These are phyloP conservation scores for Apotomis turbidana DNA, from an alignment of 2,888 invertebrate genomes.

Conservation along the genomic window DNA sequence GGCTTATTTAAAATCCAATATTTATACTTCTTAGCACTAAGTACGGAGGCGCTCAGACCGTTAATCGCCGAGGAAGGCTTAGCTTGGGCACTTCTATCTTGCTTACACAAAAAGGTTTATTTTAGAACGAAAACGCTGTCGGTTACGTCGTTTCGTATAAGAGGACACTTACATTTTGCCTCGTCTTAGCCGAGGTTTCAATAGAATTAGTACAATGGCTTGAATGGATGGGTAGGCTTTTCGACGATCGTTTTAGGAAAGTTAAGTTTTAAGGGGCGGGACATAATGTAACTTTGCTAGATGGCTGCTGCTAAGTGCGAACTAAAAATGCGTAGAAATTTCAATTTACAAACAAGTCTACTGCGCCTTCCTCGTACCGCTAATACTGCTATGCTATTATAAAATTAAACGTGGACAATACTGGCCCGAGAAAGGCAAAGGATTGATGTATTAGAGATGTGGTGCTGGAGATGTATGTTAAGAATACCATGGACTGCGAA, in stretches of 20 bases:
- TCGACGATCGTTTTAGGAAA: constrained; percentile 3
- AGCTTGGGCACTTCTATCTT: not conserved
- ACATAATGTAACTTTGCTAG: too few species aligned
- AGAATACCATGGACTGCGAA: too few species aligned
- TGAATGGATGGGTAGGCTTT: constrained; percentile 21
- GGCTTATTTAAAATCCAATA: constrained; percentile 6
- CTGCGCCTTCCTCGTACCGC: too few species aligned
- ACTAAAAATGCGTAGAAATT: too few species aligned
- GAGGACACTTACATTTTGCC: constrained; percentile 13
- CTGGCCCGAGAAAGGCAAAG: too few species aligned
- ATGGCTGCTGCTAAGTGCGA: too few species aligned
- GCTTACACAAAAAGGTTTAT: not conserved
- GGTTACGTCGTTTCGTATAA: not conserved
- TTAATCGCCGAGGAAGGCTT: constrained; percentile 30
- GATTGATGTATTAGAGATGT: too few species aligned
- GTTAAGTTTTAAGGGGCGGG: not conserved
- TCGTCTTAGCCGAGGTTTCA: constrained; percentile 12
- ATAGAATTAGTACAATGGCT: constrained; percentile 15
- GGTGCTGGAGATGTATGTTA: too few species aligned
- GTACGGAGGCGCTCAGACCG: constrained; percentile 15
- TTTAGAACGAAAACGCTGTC: not conserved
- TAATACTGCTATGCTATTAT: too few species aligned
- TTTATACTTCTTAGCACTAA: constrained; percentile 10
- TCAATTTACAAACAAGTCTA: too few species aligned
- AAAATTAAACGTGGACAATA: too few species aligned